A percentile compares a stretch with the other conserved stretches of the same genome.
These are phyloP conservation scores for Endotricha flammealis DNA, from an alignment of 2,888 invertebrate species.

Conservation along the genomic window DNA sequence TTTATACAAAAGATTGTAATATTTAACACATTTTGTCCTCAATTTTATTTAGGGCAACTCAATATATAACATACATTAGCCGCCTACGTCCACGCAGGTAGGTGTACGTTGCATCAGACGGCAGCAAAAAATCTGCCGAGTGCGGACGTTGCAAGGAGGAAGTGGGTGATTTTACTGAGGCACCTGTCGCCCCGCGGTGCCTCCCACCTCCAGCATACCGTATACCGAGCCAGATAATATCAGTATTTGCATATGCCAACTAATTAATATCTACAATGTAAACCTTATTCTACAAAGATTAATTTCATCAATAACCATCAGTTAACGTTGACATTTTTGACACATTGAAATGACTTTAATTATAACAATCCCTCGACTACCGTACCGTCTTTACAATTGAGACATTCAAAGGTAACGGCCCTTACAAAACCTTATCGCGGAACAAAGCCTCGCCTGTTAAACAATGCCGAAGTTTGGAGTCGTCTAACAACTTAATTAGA, in stretches of 20 bases:
- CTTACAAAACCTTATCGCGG: conserved; percentile 54
- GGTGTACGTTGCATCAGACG: conserved; percentile 4
- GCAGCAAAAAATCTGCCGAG: conserved; percentile 14
- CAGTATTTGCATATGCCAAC: neutral
- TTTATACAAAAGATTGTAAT: no score
- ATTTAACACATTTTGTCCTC: no score
- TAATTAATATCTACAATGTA: neutral
- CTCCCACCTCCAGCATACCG: neutral
- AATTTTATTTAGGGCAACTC: no score
- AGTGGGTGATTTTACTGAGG: conserved; percentile 38
- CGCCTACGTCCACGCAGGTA: conserved; percentile 1
- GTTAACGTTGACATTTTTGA: neutral
- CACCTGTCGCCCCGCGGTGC: conserved; percentile 32
- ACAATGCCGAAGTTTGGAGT: conserved; percentile 64
- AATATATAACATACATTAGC: neutral
- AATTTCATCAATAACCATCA: neutral
- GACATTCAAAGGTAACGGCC: conserved; percentile 43
- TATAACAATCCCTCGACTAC: conserved; percentile 40
- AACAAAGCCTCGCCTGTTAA: conserved; percentile 60
- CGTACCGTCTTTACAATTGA: conserved; percentile 51
- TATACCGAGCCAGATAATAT: neutral
- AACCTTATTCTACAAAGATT: neutral
- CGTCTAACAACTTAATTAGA: conserved; percentile 77
- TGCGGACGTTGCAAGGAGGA: conserved; percentile 35
- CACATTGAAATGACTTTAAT: neutral